phyloP scores from a whole-genome alignment of 1,140 invertebrate species.

The Maconellicoccus hirsutus region DNA sequence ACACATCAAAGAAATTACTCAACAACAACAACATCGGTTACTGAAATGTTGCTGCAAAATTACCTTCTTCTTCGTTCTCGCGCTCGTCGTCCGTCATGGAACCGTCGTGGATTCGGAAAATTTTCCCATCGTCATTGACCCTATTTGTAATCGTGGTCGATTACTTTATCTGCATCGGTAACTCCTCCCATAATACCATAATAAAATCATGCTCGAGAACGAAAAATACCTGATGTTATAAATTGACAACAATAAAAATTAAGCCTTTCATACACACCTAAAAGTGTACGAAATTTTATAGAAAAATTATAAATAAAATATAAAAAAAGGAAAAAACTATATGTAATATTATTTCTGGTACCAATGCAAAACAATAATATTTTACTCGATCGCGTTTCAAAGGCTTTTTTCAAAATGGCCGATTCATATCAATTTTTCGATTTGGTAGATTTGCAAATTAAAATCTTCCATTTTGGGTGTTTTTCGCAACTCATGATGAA shows the following conservation, averaged over 20 bases:
- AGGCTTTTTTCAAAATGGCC: too few species aligned
- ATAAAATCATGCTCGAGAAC: slow-evolving; percentile 15
- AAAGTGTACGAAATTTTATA: too few species aligned
- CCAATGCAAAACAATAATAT: too few species aligned
- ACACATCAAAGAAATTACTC: slow-evolving; percentile 21
- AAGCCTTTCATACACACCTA: background rate
- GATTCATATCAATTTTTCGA: too few species aligned
- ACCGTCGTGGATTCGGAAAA: too few species aligned
- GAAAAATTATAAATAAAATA: too few species aligned
- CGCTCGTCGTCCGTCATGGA: background rate
- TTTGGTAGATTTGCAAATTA: too few species aligned
- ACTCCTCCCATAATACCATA: slow-evolving; percentile 21
- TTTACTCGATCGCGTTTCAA: too few species aligned
- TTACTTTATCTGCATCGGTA: slow-evolving; percentile 15
- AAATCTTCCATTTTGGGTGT: too few species aligned
- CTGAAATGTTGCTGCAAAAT: slow-evolving; percentile 18
- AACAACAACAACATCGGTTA: slow-evolving; percentile 13
- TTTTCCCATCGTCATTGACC: background rate
- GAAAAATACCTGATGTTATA: slow-evolving; percentile 11
- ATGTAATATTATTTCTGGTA: too few species aligned
- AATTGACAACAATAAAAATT: slow-evolving; percentile 12
- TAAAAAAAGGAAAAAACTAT: too few species aligned
- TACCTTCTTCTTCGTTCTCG: slow-evolving; percentile 12
- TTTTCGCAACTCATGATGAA: too few species aligned
- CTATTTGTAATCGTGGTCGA: slow-evolving; percentile 6